Evolutionary conservation across 2,797 vertebrate species (phyloP).

Genomic region (Myoxocephalus aenaeus): DNA sequence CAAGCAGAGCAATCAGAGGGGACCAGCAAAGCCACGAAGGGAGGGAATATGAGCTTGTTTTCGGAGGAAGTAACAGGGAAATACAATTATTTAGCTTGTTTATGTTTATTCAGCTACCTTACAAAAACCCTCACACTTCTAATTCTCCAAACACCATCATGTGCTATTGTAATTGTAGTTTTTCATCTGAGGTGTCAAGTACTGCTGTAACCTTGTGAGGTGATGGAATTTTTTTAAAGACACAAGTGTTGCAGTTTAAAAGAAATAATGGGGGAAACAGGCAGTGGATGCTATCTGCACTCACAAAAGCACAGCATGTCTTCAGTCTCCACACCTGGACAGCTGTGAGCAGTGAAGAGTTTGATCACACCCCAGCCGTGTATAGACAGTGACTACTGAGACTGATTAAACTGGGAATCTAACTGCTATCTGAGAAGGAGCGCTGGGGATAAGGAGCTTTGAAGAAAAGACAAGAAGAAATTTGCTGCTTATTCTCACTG

Average conservation of each 20-base stretch:
- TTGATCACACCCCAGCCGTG: not conserved
- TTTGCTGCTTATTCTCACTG: conserved; percentile 30
- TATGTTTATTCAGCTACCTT: conserved; percentile 24
- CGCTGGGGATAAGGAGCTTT: conserved; percentile 31
- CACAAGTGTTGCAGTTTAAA: not conserved
- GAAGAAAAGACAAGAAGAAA: conserved; percentile 43
- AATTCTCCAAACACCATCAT: not conserved
- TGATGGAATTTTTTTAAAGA: not conserved
- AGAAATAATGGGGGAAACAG: not conserved
- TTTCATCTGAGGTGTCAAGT: conserved; percentile 7
- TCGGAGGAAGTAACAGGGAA: conserved; percentile 20
- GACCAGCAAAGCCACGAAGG: conserved; percentile 21
- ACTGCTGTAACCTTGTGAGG: not conserved
- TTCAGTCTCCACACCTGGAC: not conserved
- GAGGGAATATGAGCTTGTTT: conserved; percentile 44
- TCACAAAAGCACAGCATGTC: not conserved
- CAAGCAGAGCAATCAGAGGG: conserved; percentile 54
- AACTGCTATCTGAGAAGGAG: conserved; percentile 16
- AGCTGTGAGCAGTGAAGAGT: not conserved
- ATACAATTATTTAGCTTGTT: conserved; percentile 23
- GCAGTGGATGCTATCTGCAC: not conserved
- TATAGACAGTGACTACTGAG: conserved; percentile 4
- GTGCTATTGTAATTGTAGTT: not conserved
- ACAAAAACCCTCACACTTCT: not conserved
- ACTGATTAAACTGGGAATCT: conserved; percentile 18